Evolutionary conservation across 2,888 invertebrate species (phyloP), one percentile per base, ranked within the genome.

Genomic region (Platycheirus rosarum): DNA sequence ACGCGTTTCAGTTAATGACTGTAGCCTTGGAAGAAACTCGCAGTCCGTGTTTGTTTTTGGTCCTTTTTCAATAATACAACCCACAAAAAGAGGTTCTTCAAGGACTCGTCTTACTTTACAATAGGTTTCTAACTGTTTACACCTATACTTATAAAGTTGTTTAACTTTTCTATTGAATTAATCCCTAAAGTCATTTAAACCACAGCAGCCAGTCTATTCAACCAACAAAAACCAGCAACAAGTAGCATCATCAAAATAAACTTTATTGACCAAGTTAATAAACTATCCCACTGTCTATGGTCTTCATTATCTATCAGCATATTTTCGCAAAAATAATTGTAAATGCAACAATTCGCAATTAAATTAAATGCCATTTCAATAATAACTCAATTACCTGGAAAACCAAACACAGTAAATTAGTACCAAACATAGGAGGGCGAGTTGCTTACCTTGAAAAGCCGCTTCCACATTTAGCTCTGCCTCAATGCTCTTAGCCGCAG

Each of bases 391-490:
- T 68, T 75, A 51, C 40, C 49, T 75, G 49, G 51, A 69, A 62
- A 70, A 35, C 8, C 60, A 68, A 68, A 53, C 14, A 51, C 26
- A 53, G 29, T 60, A 60, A 44, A 60, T 60, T 60, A 60, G 11
- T 44, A 44, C 26, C 29, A 13, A 3, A 40, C 23, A 23, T 23
- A 7, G 37, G 4, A 13, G n/a, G 37, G 3, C 37, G 37, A 13
- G 13, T 13, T 35, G 14, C 76, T 86, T 89, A 93, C 93, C 93
- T 92, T 93, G 93, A 87, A 93, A 93, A 82, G 93, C 93, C 65
- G 93, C 93, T 88, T 93, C 93, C 86, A 92, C 88, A 62, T 87
- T 88, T 73, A 88, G 85, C 85, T 90, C 90, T 70, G 89, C 87
- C 85, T 90, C 90, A 80, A 88, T 86, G 86, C 87, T 87, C 86